Percentiles rank a stretch among this genome's conserved stretches.
Conservation (phyloP, 2,888 invertebrate genomes). For the Theretra japonica region DNA sequence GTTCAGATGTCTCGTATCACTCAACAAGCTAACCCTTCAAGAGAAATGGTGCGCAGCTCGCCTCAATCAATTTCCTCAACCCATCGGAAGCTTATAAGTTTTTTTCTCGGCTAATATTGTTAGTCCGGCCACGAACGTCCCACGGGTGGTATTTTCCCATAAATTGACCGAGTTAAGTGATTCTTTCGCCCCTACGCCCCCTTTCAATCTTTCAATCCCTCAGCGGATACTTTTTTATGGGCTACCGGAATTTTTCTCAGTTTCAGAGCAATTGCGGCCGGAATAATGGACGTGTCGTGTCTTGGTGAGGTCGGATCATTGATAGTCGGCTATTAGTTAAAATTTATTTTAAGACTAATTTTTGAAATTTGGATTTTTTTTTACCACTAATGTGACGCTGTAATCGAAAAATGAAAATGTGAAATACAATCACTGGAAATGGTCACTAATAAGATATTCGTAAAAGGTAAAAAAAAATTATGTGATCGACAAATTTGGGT, state of each 20-base stretch:
- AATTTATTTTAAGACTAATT: background rate
- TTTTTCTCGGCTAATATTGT: slow-evolving; percentile 77
- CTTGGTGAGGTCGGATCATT: background rate
- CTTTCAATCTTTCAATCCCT: slow-evolving; percentile 83
- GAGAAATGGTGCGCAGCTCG: slow-evolving; percentile 18
- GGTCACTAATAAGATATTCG: too few species aligned
- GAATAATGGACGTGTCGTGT: slow-evolving; percentile 13
- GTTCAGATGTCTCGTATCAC: background rate
- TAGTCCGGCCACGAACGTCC: slow-evolving; percentile 79
- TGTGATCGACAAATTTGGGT: too few species aligned
- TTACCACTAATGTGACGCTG: too few species aligned
- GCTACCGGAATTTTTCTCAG: slow-evolving; percentile 25
- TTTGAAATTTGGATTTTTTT: too few species aligned
- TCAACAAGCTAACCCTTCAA: slow-evolving; percentile 12
- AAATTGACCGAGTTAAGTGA: slow-evolving; percentile 81
- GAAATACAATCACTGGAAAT: too few species aligned
- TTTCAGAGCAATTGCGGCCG: slow-evolving; percentile 14
- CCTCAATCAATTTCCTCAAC: slow-evolving; percentile 54
- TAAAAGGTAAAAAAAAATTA: too few species aligned
- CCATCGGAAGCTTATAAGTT: slow-evolving; percentile 69
- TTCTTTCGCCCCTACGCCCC: slow-evolving; percentile 58
- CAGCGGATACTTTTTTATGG: slow-evolving; percentile 34
- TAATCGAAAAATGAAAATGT: too few species aligned
- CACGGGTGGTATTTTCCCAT: slow-evolving; percentile 79
- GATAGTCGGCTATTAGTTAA: background rate